phyloP scores from a whole-genome alignment of 2,888 invertebrate species.

The Pimpla rufipes region DNA sequence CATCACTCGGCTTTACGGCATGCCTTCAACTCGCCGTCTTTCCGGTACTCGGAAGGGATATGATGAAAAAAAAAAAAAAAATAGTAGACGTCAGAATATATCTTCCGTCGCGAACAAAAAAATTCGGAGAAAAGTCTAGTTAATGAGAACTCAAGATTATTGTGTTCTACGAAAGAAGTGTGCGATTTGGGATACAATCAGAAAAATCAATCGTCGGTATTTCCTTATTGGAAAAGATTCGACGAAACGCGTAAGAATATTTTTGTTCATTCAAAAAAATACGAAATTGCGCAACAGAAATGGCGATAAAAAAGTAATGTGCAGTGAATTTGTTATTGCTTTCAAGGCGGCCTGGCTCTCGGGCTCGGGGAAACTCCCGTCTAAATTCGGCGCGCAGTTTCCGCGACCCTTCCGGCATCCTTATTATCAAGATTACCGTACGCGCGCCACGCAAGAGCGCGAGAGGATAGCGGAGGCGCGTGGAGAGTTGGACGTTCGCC shows the following conservation, averaged over 20 bases:
- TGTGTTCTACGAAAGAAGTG: too few species aligned
- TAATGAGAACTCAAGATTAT: too few species aligned
- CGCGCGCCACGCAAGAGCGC: background rate
- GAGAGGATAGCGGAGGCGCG: slow-evolving; percentile 38
- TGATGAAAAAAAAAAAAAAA: too few species aligned
- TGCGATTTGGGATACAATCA: too few species aligned
- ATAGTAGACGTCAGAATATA: too few species aligned
- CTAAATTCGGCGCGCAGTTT: slow-evolving; percentile 45
- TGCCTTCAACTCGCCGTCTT: too few species aligned
- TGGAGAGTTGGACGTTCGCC: slow-evolving; percentile 58
- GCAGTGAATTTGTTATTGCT: background rate
- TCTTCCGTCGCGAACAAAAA: too few species aligned
- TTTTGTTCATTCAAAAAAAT: background rate
- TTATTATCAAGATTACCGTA: slow-evolving; percentile 54
- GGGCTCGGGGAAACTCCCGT: background rate
- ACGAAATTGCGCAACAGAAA: background rate
- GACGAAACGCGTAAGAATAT: too few species aligned
- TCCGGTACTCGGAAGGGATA: too few species aligned
- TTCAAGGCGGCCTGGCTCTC: background rate
- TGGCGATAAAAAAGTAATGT: background rate
- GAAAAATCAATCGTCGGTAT: too few species aligned
- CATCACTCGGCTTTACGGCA: background rate
- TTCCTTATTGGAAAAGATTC: too few species aligned
- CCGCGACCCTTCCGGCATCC: slow-evolving; percentile 55
- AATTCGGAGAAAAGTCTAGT: too few species aligned